A percentile compares a stretch with the other conserved stretches of the same genome.
These are phyloP conservation scores for Macroglossus sobrinus DNA, from an alignment of 2,113 vertebrate genomes.

Conservation along the genomic window DNA sequence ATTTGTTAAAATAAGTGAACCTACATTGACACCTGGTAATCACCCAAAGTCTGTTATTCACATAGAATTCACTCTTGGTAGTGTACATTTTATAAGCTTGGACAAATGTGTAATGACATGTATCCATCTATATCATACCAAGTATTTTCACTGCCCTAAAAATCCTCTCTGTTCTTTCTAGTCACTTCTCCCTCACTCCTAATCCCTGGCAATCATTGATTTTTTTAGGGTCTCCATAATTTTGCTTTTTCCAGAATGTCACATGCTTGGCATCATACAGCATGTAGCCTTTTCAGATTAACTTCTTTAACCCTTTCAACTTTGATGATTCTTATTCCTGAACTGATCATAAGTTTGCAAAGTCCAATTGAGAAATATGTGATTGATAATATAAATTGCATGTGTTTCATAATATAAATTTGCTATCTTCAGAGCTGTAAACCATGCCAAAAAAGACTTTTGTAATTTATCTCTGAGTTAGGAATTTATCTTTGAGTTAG, in stretches of 20 bases:
- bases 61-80: not conserved
- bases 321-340: not conserved
- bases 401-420: not conserved
- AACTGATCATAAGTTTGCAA: not conserved
- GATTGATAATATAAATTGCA: not conserved
- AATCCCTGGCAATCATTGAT: not conserved
- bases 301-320: not conserved
- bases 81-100: not conserved
- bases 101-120: not conserved
- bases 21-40: not conserved
- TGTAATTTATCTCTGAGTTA: slow-evolving; percentile 5
- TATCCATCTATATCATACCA: not conserved
- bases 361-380: not conserved
- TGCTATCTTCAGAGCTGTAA: not conserved
- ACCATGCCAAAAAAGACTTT: not conserved
- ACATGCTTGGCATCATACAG: not conserved
- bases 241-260: not conserved
- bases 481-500: not conserved
- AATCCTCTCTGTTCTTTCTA: not conserved
- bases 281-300: not conserved
- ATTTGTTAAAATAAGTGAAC: not conserved
- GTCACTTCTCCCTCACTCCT: not conserved
- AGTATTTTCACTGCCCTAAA: not conserved
- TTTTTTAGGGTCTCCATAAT: not conserved
- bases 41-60: not conserved